phyloP scores from a whole-genome alignment of 2,113 vertebrate species.

The Petroica traversi region DNA sequence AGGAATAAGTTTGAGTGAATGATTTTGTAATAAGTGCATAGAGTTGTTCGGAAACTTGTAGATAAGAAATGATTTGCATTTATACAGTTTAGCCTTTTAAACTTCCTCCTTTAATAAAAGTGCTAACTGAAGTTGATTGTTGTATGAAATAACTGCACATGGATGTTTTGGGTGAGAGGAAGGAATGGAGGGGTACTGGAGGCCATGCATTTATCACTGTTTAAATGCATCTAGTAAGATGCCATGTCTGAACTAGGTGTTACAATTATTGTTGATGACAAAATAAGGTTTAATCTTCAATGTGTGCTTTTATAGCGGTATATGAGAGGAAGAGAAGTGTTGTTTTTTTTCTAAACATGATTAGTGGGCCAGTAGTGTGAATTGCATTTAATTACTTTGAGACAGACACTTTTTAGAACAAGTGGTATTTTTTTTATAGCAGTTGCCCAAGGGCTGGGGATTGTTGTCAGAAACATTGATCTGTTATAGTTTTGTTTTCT shows the following conservation, averaged over 20 bases:
- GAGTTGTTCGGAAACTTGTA: neutral
- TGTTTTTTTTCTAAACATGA: neutral
- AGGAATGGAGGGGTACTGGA: neutral
- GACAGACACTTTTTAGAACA: neutral
- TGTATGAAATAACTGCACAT: neutral
- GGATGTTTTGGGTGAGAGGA: neutral
- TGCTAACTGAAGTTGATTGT: neutral
- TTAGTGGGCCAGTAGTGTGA: neutral
- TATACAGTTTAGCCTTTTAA: neutral
- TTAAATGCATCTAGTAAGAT: neutral
- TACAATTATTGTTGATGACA: neutral
- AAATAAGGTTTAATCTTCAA: neutral
- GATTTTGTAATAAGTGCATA: neutral
- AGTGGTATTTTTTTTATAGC: neutral
- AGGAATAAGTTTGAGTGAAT: neutral
- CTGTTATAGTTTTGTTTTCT: neutral
- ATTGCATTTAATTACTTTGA: neutral
- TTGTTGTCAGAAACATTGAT: neutral
- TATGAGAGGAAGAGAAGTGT: neutral
- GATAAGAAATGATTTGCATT: neutral
- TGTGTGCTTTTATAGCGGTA: neutral
- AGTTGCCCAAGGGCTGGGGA: neutral
- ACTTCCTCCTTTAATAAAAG: neutral
- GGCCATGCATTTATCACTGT: neutral
- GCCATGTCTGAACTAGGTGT: rapidly evolving